Conservation (phyloP, 2,797 vertebrate genomes). For the Malacoctenus gilli region DNA sequence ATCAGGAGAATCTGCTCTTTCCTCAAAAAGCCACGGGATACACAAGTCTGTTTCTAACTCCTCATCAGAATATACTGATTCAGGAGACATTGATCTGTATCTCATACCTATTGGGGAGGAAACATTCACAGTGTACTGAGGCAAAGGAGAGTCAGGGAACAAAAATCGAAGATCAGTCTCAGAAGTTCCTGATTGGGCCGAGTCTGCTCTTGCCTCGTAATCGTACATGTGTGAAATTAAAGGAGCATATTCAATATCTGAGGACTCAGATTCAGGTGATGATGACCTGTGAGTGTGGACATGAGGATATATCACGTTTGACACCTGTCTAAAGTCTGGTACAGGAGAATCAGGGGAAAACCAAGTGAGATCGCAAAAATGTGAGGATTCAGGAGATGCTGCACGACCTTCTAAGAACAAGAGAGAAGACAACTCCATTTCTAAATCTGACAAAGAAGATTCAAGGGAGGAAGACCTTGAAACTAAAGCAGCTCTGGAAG, state of each 20-base stretch:
- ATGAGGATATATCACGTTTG: too few species aligned
- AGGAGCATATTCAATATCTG: constrained; percentile 1
- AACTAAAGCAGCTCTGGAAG: constrained; percentile 4
- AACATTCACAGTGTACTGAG: constrained; percentile 5
- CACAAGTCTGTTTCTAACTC: constrained; percentile 48
- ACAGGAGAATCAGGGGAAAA: too few species aligned
- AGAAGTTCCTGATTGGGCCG: constrained; percentile 22
- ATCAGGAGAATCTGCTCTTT: constrained; percentile 55
- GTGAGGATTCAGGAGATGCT: too few species aligned
- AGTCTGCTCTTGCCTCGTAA: constrained; percentile 37
- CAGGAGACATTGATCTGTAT: constrained; percentile 41
- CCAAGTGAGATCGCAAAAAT: too few species aligned
- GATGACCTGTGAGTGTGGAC: too few species aligned
- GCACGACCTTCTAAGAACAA: too few species aligned
- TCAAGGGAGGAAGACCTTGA: constrained; percentile 56
- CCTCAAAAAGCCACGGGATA: constrained; percentile 36
- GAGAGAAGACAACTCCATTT: constrained; percentile 25
- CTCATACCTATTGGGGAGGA: not conserved
- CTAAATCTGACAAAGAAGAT: constrained; percentile 51
- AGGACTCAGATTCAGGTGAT: too few species aligned
- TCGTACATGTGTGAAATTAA: constrained; percentile 31
- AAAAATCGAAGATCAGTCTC: constrained; percentile 26
- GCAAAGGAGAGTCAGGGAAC: constrained; percentile 56
- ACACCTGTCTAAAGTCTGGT: too few species aligned
- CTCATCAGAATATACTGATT: constrained; percentile 26